Conservation (phyloP, 2,113 vertebrate genomes). For the Pelecanus crispus region DNA sequence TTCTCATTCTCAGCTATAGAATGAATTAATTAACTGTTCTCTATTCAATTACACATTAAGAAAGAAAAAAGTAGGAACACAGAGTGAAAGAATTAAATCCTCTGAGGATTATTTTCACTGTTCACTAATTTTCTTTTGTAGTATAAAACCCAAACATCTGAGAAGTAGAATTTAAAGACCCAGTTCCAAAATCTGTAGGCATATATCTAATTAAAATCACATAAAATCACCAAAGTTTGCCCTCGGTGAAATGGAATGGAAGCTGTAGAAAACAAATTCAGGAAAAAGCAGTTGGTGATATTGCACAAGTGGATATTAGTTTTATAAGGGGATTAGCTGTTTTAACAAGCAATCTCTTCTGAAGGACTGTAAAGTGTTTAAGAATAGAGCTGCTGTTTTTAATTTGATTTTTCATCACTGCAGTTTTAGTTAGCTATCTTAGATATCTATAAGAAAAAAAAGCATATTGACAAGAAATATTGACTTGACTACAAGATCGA, state of each 20-base stretch:
- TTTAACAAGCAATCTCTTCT: neutral
- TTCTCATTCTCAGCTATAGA: neutral
- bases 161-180: slow-evolving; percentile 4
- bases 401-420: slow-evolving; percentile 17
- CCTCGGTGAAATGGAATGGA: neutral
- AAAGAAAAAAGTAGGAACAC: neutral
- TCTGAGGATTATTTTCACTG: slow-evolving; percentile 14
- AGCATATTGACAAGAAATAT: slow-evolving; percentile 28
- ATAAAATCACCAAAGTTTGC: neutral
- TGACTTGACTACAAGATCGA: slow-evolving; percentile 3
- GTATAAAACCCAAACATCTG: neutral
- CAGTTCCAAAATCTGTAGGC: neutral
- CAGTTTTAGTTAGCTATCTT: neutral
- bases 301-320: neutral
- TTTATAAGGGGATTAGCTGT: neutral
- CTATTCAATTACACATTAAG: neutral
- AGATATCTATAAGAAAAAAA: neutral
- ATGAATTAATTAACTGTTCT: neutral
- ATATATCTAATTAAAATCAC: neutral
- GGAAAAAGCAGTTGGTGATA: neutral
- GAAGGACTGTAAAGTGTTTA: neutral
- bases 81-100: neutral
- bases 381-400: neutral
- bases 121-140: neutral
- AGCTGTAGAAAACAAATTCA: neutral